These are phyloP conservation scores for Chloropsis cyanopogon DNA, from an alignment of 2,113 vertebrate genomes.

Conservation along the genomic window DNA sequence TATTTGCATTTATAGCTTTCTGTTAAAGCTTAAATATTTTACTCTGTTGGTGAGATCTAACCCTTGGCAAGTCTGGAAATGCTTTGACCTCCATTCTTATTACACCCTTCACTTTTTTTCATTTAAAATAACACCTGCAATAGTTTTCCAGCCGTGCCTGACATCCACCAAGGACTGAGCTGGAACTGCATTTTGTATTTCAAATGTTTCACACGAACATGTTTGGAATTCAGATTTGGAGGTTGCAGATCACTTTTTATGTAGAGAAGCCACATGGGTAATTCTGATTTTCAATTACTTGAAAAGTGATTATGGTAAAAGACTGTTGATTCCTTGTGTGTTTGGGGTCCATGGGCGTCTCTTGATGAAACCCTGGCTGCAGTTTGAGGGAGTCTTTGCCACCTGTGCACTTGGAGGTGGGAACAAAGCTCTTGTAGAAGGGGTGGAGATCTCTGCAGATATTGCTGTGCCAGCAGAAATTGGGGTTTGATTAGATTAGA, in stretches of 20 bases:
- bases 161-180: not conserved
- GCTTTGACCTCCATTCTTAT: not conserved
- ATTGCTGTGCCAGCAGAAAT: not conserved
- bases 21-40: not conserved
- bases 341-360: not conserved
- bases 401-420: not conserved
- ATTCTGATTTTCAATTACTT: constrained; percentile 28
- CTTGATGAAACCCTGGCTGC: not conserved
- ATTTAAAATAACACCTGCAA: not conserved
- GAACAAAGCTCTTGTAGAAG: not conserved
- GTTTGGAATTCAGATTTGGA: constrained; percentile 32
- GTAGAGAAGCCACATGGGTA: not conserved
- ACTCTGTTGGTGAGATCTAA: not conserved
- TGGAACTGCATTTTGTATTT: not conserved
- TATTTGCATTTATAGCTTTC: not conserved
- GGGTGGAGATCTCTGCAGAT: not conserved
- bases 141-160: not conserved
- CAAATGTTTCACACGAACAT: not conserved
- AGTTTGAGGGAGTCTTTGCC: not conserved
- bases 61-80: not conserved
- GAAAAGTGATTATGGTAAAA: not conserved
- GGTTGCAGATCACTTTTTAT: not conserved
- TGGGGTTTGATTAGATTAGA: not conserved
- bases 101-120: not conserved
- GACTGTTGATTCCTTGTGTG: not conserved